A percentile compares a stretch with the other conserved stretches of the same genome.
phyloP scores from a whole-genome alignment of 2,797 vertebrate genomes.

The Emydoidea blandingii region DNA sequence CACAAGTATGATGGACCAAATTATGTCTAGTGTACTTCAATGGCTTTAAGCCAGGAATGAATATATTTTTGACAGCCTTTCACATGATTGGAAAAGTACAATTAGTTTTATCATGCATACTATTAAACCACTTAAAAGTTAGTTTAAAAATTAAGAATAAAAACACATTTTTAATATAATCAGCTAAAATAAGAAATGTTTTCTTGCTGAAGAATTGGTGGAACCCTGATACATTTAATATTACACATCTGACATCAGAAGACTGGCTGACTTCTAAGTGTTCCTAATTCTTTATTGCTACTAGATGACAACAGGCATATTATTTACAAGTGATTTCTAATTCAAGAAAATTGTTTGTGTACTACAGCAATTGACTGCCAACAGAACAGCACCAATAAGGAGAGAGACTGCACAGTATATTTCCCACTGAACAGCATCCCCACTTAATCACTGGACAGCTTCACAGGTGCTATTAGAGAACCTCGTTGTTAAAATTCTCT shows the following conservation, averaged over 20 bases:
- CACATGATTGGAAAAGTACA: not conserved
- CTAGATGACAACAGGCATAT: not conserved
- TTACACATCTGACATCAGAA: not conserved
- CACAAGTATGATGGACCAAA: not conserved
- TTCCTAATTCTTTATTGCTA: not conserved
- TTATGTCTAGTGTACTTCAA: not conserved
- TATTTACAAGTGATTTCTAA: not conserved
- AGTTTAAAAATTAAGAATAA: not conserved
- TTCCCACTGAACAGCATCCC: not conserved
- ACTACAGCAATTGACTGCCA: not conserved
- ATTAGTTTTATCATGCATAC: not conserved
- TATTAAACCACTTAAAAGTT: not conserved
- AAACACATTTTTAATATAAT: fast-evolving
- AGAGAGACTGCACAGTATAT: not conserved
- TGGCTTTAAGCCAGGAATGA: not conserved
- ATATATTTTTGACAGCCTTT: not conserved
- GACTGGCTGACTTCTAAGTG: not conserved
- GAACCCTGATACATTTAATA: not conserved
- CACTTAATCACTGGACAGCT: not conserved
- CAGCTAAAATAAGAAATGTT: not conserved
- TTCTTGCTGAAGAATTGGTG: not conserved
- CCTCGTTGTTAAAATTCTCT: not conserved
- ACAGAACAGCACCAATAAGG: not conserved
- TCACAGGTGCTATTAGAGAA: not conserved
- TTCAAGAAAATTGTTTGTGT: not conserved